Conservation (phyloP, 30 jellyfish, hydroid and myxozoan species). For the Turritopsis dohrnii region DNA sequence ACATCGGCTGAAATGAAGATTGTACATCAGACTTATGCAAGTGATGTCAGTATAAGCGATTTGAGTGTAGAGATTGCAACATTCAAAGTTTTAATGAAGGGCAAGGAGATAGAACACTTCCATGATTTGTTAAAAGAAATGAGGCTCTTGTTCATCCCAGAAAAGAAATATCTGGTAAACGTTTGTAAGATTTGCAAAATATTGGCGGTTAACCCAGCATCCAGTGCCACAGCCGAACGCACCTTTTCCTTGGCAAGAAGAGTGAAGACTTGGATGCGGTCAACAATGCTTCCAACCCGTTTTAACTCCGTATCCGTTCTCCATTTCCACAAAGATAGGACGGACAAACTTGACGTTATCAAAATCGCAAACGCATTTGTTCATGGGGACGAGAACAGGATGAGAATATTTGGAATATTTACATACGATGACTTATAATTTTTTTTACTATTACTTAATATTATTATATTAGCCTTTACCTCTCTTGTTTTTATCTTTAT, state of each 20-base stretch:
- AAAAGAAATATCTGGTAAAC: conserved; percentile 27
- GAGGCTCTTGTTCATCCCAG: conserved; percentile 14
- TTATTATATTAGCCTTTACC: neutral
- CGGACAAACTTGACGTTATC: conserved; percentile 24
- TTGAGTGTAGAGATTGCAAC: conserved; percentile 20
- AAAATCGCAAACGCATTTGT: conserved; percentile 28
- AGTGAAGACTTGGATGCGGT: conserved; percentile 21
- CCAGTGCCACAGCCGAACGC: conserved; percentile 33
- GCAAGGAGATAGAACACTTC: conserved; percentile 32
- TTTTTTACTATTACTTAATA: neutral
- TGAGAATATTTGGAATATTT: conserved; percentile 9
- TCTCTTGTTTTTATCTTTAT: conserved; percentile 2
- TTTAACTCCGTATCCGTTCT: no score
- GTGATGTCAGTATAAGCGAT: conserved; percentile 10
- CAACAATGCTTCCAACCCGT: conserved; percentile 14
- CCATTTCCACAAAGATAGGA: no score
- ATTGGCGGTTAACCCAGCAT: conserved; percentile 26
- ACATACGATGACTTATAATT: no score
- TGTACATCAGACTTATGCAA: conserved; percentile 22
- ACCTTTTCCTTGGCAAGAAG: no score
- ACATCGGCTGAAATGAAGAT: conserved; percentile 30
- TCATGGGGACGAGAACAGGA: conserved; percentile 12
- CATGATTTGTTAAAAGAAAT: conserved; percentile 23
- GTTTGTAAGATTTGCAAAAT: conserved; percentile 26
- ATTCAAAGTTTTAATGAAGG: conserved; percentile 27